A percentile compares a stretch with the other conserved stretches of the same genome.
Conservation (phyloP, 2,113 vertebrate genomes). For the Nestor notabilis region DNA sequence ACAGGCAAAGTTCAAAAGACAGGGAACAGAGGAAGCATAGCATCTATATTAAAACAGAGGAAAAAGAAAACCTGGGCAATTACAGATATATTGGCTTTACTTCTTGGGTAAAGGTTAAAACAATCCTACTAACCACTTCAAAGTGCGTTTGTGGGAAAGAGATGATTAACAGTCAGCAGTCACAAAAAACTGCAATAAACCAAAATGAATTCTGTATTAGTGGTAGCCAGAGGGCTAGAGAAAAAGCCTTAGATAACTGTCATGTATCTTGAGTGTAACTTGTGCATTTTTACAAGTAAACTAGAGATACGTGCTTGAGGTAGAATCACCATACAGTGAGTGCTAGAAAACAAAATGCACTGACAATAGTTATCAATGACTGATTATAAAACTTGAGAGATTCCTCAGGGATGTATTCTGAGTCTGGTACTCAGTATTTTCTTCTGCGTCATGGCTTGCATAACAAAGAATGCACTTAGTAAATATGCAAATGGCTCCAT, state of each 20-base stretch:
- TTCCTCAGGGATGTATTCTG: not conserved
- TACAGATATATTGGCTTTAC: not conserved
- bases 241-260: not conserved
- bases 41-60: not conserved
- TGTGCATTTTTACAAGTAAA: not conserved
- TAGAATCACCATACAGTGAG: not conserved
- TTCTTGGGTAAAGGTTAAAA: not conserved
- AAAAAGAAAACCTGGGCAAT: not conserved
- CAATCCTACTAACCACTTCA: constrained; percentile 16
- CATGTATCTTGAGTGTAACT: not conserved
- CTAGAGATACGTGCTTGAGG: not conserved
- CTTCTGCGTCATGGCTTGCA: not conserved
- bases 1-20: not conserved
- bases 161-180: constrained; percentile 9
- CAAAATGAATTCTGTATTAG: constrained; percentile 10
- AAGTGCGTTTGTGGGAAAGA: not conserved
- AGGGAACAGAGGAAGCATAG: not conserved
- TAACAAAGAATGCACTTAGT: not conserved
- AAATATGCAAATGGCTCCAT: not conserved
- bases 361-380: not conserved
- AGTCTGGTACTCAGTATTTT: not conserved
- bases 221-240: constrained; percentile 15
- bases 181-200: constrained; percentile 6
- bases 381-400: not conserved
- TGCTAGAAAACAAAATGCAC: not conserved